These are phyloP conservation scores for Cephalopholis sonnerati DNA, from an alignment of 2,113 vertebrate genomes.

Conservation along the genomic window DNA sequence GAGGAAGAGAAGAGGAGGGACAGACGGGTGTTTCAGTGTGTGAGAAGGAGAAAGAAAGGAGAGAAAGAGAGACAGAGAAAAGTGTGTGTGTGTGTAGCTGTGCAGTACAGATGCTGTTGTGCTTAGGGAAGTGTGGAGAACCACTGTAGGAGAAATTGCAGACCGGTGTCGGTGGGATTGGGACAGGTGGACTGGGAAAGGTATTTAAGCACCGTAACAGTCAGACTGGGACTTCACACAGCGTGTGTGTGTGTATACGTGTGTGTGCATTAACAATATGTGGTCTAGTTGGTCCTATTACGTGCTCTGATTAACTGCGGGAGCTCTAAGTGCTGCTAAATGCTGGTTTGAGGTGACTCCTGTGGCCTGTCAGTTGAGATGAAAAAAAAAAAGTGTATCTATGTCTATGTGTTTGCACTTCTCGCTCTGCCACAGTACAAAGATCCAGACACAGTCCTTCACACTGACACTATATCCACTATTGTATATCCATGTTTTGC, in stretches of 20 bases:
- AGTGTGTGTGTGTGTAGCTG: not conserved
- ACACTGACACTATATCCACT: slow-evolving; percentile 2
- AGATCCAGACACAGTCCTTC: not conserved
- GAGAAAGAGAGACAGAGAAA: too few species aligned
- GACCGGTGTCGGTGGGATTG: slow-evolving; percentile 15
- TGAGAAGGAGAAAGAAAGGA: not conserved
- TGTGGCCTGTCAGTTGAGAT: slow-evolving; percentile 2
- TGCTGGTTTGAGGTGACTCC: slow-evolving; percentile 2
- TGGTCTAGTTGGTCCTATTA: slow-evolving; percentile 20
- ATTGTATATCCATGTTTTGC: not conserved
- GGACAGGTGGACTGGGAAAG: slow-evolving; percentile 3
- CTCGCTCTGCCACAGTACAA: not conserved
- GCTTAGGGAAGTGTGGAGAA: slow-evolving; percentile 5
- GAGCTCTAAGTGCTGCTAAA: slow-evolving; percentile 11
- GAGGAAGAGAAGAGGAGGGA: not conserved
- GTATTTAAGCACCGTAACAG: not conserved
- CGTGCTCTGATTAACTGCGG: slow-evolving; percentile 19
- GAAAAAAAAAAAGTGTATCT: not conserved
- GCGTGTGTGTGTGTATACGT: not conserved
- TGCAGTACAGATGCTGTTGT: not conserved
- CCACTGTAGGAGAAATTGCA: slow-evolving; percentile 18
- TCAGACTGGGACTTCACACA: not conserved
- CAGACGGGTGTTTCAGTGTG: not conserved
- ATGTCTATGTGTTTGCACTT: not conserved
- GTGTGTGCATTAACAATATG: slow-evolving; percentile 27